Evolutionary conservation across 2,888 invertebrate species (phyloP), one percentile per base, ranked within the genome.

Genomic region (Plutella xylostella): DNA sequence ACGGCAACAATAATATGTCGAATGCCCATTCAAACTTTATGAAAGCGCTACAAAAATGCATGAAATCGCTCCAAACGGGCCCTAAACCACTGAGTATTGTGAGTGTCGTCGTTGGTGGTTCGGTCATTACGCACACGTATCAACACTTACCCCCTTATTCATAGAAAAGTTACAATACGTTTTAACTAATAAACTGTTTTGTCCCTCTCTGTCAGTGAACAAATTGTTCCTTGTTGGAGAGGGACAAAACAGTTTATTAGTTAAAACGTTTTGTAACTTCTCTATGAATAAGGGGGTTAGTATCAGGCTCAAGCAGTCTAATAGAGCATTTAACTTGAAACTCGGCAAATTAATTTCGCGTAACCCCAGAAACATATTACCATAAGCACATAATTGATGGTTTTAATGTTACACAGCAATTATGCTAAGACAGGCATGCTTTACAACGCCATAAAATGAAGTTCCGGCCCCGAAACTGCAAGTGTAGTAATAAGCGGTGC

Each of bases 401-500:
- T 63, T 78, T 77, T 73, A 77, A 79, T 72, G 73, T 72, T 63
- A 69, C 68, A 67, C 66, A 73, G 73, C 75, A 80, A 80, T 80
- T 80, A 80, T 75, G 74, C 71, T 73, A 76, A 78, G 78, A 68
- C 71, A 70, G 68, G 72, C 69, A 72, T 75, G 77, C 76, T 74
- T 77, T 77, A 77, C 76, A 72, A 71, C 75, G 68, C 74, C 72
- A 74, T 77, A 74, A 73, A 75, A 74, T 72, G 72, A 73, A 70
- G 72, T 74, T 73, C 72, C 68, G 66, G 68, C 63, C 61, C 68
- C 68, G 73, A 73, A 76, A 76, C 78, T 79, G 78, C 77, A 79
- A 61, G 66, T 71, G 69, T 70, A 73, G 78, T 78, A 78, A 77
- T 79, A 79, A 79, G 72, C 75, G 75, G 67, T 75, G 80, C 78